phyloP scores from a whole-genome alignment of 2,797 vertebrate species.

The Crocidura indochinensis region DNA sequence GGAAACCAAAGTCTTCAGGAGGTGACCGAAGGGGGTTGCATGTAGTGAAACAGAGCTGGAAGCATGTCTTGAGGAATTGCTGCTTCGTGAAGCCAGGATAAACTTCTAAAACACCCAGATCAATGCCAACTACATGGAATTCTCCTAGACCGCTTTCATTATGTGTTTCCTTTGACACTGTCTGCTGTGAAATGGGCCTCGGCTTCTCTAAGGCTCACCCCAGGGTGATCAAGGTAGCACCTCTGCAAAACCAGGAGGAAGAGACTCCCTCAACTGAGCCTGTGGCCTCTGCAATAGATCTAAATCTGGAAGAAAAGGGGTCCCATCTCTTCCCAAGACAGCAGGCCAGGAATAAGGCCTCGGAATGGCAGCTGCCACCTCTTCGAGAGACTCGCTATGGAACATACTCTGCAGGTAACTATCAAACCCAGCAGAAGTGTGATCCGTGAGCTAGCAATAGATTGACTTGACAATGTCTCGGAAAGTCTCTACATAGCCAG shows the following conservation, averaged over 20 bases:
- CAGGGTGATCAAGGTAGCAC: slow-evolving; percentile 91
- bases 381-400: slow-evolving; percentile 86
- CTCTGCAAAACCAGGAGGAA: slow-evolving; percentile 83
- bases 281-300: not conserved
- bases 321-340: rapidly evolving
- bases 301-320: slow-evolving; percentile 26
- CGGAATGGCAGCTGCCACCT: slow-evolving; percentile 86
- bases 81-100: slow-evolving; percentile 38
- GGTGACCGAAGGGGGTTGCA: slow-evolving; percentile 41
- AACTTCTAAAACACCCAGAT: slow-evolving; percentile 33
- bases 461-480: not conserved
- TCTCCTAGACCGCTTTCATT: not conserved
- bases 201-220: slow-evolving; percentile 89
- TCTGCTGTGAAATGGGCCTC: slow-evolving; percentile 91
- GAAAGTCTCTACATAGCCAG: slow-evolving; percentile 29
- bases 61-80: slow-evolving; percentile 35
- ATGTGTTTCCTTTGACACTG: slow-evolving; percentile 30
- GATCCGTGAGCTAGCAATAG: not conserved
- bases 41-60: slow-evolving; percentile 46
- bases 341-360: slow-evolving; percentile 19
- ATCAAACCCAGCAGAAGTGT: not conserved
- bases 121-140: slow-evolving; percentile 6
- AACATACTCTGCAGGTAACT: slow-evolving; percentile 88
- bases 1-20: slow-evolving; percentile 73
- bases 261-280: rapidly evolving